Evolutionary conservation across 2,888 invertebrate species (phyloP), one percentile per base, ranked within the genome.

Genomic region (Arctia plantaginis): DNA sequence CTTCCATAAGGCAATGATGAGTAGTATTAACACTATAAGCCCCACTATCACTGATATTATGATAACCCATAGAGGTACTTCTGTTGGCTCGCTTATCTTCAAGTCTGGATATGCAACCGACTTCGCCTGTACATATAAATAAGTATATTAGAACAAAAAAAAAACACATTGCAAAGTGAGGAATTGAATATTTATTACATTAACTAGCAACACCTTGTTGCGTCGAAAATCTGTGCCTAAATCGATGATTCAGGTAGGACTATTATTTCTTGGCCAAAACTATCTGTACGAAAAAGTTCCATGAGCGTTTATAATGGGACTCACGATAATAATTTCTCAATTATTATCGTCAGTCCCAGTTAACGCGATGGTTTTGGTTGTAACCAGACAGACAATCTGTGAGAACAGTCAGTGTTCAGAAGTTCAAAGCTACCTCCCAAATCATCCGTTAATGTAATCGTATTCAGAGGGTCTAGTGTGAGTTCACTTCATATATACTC

Each of bases 11-110:
- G 97, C 96, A 70, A 98, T 96, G 66, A 98, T 98, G 71, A 99
- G 96, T 6, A 98, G 90, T 59, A 98, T 96, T 55, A 99, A 96
- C 33, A 99, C 96, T 81, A 99, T 89, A 55, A 99, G 95, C 18
- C 99, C 99, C 2, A 97, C 97, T 75, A 98, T 96, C 71, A 98
- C 97, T 55, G 99, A 98, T 70, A 98, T 96, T 80, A 98, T 97
- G 80, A 98, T 98, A 80, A 99, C 97, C 98, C 99, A 99, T 83
- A 98, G 95, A 23, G 98, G 98, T 13, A 98, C 97, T 79, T 97
- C 97, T 35, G 97, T 96, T 39, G 97, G 97, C 83, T 97, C 97
- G 84, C 97, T 97, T 82, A 98, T 97, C 84, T 97, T 96, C 76
- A 98, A 94, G 89, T 98, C 98, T 70, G 99, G 99, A 92, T 98